Evolutionary conservation across 2,113 vertebrate species (phyloP), one percentile per base, ranked within the genome.

Genomic region (Gobio gobio): DNA sequence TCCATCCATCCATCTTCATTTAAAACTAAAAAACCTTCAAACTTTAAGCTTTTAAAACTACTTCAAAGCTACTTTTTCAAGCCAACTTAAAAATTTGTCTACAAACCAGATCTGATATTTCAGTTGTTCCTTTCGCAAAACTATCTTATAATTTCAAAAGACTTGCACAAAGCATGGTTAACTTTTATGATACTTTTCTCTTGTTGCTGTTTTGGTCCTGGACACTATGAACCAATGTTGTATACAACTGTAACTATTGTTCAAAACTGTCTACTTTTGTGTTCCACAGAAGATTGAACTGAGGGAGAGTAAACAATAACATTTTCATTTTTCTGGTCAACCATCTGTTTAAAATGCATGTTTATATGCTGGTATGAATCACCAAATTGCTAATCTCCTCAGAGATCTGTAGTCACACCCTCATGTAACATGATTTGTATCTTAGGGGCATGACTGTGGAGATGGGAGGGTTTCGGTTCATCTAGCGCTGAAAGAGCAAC

Each of bases 371-470:
- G 22, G 36, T 24, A 16, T 78, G 33, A 79, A 18, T 63, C 36
- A 20, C 77, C n/a, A 40, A 43, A 78, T 22, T 9, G 13, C 33
- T 61, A 45, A 61, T 78, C 77, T 24, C 36, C 16, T 26, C 7
- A 54, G 12, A 10, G n/a, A 79, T 79, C 77, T 63, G 3, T 47
- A 29, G 54, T 43, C 36, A 43, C 54, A 61, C 77, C 77, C 75
- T n/a, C 2, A n/a, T 58, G 51, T 56, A 22, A 22, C 26, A 78
- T 58, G 75, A 78, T 79, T 73, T 74, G 33, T 40, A 83, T 73
- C 56, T 61, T 75, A 54, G 7, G 26, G 73, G 36, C 24, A 59
- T 49, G n/a, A 45, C 36, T 36, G 49, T n/a, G 58, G 22, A n/a
- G n/a, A 20, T 54, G 14, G 20, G 47, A 76, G 49, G 24, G 74